Conservation (phyloP, 2,888 invertebrate genomes). For the Suillia variegata region DNA sequence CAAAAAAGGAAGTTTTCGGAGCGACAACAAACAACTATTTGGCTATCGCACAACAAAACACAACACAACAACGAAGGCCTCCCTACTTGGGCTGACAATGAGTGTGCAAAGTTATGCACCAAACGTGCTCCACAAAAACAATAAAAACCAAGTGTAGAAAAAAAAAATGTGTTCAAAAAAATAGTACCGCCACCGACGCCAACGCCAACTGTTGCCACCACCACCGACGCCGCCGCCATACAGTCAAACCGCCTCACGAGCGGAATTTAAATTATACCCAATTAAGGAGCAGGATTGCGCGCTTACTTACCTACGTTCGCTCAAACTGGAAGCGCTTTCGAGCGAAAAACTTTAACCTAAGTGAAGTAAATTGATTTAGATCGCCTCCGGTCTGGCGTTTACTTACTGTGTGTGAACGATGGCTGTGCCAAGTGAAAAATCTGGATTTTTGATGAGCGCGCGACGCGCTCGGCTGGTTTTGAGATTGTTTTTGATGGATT, state of each 20-base stretch:
- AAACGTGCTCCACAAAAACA: conserved; percentile 11
- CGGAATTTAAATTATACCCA: conserved; percentile 60
- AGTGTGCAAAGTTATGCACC: conserved; percentile 21
- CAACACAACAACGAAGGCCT: too few species aligned
- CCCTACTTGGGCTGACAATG: conserved; percentile 7
- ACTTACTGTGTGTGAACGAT: not conserved
- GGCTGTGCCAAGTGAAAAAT: not conserved
- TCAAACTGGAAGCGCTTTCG: too few species aligned
- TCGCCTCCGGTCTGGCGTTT: not conserved
- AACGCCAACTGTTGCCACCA: conserved; percentile 9
- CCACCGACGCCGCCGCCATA: not conserved
- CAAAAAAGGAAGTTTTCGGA: conserved; percentile 23
- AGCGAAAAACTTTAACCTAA: too few species aligned
- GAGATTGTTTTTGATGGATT: conserved; percentile 50
- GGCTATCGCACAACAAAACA: conserved; percentile 5
- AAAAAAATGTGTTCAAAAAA: conserved; percentile 10
- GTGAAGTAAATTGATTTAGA: conserved; percentile 6
- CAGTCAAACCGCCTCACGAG: conserved; percentile 43
- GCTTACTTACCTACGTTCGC: not conserved
- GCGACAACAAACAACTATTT: conserved; percentile 19
- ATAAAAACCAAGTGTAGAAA: too few species aligned
- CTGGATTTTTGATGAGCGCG: not conserved
- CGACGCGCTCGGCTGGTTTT: not conserved
- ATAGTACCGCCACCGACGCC: conserved; percentile 20
- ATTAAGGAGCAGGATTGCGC: conserved; percentile 34